Evolutionary conservation across 2,888 invertebrate genomes (phyloP).

Genomic region (Cetonia aurata): DNA sequence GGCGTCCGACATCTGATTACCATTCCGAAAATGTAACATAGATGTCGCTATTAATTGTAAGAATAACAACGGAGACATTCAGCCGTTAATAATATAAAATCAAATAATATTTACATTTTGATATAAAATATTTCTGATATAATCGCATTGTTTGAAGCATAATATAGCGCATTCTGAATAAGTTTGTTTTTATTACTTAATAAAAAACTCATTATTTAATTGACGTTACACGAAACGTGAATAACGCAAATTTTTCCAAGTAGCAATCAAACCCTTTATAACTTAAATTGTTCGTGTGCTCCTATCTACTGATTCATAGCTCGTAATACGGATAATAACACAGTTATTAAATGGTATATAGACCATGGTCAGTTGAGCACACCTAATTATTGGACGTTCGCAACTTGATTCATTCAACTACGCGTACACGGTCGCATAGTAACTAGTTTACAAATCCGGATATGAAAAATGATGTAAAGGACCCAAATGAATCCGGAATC

Average conservation of each 20-base stretch:
- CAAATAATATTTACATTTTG: background rate
- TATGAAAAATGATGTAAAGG: conserved; percentile 37
- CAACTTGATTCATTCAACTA: conserved; percentile 32
- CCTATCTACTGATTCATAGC: conserved; percentile 23
- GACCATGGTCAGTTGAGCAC: conserved; percentile 39
- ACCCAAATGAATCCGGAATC: conserved; percentile 37
- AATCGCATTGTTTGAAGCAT: background rate
- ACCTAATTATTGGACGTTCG: conserved; percentile 34
- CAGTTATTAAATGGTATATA: conserved; percentile 32
- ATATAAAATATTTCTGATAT: too few relatives aligned
- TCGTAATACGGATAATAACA: conserved; percentile 31
- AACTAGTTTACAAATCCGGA: conserved; percentile 40
- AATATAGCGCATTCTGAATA: too few relatives aligned
- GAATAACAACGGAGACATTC: too few relatives aligned
- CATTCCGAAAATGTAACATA: too few relatives aligned
- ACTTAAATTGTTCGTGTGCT: conserved; percentile 8
- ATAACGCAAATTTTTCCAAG: conserved; percentile 30
- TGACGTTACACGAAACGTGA: conserved; percentile 22
- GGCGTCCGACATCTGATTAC: too few relatives aligned
- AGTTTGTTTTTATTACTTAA: background rate
- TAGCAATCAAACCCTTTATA: conserved; percentile 34
- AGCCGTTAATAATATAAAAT: too few relatives aligned
- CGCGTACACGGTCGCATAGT: background rate
- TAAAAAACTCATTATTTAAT: conserved; percentile 30
- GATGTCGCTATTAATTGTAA: too few relatives aligned